Evolutionary conservation across 2,113 vertebrate species (phyloP).

Genomic region (Tricholaema leucomelas): DNA sequence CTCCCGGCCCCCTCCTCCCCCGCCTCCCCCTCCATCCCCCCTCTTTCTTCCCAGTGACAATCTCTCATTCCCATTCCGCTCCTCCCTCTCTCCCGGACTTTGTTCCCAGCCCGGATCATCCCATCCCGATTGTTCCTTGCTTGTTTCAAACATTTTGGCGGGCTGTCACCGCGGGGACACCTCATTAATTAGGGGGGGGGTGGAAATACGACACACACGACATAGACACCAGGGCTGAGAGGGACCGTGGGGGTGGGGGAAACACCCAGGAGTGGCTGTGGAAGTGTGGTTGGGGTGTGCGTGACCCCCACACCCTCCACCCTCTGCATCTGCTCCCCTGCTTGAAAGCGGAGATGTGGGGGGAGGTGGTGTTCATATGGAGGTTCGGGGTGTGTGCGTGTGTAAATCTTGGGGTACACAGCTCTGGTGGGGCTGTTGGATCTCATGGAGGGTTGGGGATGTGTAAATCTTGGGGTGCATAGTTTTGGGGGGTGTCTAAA

Average conservation of each 20-base stretch:
- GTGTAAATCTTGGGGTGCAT: neutral
- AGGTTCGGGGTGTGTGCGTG: neutral
- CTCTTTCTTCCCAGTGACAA: slow-evolving; percentile 15
- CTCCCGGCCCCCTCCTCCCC: neutral
- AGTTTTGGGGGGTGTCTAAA: neutral
- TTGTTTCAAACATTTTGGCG: slow-evolving; percentile 68
- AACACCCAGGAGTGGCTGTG: too few species aligned
- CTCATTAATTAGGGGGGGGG: slow-evolving; percentile 46
- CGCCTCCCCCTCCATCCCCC: neutral
- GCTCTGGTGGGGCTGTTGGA: neutral
- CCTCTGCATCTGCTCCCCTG: neutral
- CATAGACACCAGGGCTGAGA: too few species aligned
- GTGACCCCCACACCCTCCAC: neutral
- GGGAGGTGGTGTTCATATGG: too few species aligned
- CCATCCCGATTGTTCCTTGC: slow-evolving; percentile 47
- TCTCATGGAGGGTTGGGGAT: neutral
- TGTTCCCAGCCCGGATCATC: slow-evolving; percentile 20
- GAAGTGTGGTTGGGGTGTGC: neutral
- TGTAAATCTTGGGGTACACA: neutral
- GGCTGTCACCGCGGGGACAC: slow-evolving; percentile 53
- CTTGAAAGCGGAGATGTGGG: neutral
- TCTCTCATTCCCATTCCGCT: slow-evolving; percentile 55
- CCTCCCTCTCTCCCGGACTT: slow-evolving; percentile 27
- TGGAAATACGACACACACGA: too few species aligned
- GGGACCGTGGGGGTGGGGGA: too few species aligned